Conservation (phyloP, 2,888 invertebrate species). For the Rhamphomyia laevipes region DNA sequence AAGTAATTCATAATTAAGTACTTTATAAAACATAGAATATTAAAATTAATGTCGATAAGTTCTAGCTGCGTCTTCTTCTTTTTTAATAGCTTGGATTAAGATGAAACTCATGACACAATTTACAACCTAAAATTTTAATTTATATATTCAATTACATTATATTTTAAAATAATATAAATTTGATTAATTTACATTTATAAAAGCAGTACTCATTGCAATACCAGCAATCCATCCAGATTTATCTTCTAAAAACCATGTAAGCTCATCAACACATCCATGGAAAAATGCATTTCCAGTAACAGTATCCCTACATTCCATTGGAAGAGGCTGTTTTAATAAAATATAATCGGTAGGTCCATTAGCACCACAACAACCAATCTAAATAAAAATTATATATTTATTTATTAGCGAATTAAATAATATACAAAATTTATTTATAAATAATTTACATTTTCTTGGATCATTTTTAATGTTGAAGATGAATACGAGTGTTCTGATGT, state of each 20-base stretch:
- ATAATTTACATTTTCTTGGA: conserved; percentile 69
- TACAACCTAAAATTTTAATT: conserved; percentile 44
- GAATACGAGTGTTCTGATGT: conserved; percentile 62
- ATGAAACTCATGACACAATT: conserved; percentile 58
- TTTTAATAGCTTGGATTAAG: conserved; percentile 60
- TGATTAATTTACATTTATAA: conserved; percentile 53
- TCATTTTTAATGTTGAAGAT: conserved; percentile 55
- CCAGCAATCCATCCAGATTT: conserved; percentile 76
- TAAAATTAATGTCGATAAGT: conserved; percentile 40
- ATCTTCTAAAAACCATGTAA: conserved; percentile 79
- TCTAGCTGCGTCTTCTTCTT: conserved; percentile 54
- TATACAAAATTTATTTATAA: not conserved
- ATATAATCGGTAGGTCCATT: conserved; percentile 76
- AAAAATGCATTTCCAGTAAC: conserved; percentile 82
- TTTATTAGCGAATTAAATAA: not conserved
- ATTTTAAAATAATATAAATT: no score
- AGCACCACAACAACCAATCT: conserved; percentile 84
- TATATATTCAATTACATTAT: not conserved
- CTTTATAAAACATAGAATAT: conserved; percentile 1
- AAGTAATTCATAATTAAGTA: no score
- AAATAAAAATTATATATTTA: conserved; percentile 11
- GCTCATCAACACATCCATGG: conserved; percentile 76
- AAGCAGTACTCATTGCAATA: conserved; percentile 60
- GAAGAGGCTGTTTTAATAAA: conserved; percentile 62
- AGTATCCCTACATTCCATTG: conserved; percentile 72